phyloP scores from a whole-genome alignment of 2,888 invertebrate genomes.

The Drosophila koepferae region DNA sequence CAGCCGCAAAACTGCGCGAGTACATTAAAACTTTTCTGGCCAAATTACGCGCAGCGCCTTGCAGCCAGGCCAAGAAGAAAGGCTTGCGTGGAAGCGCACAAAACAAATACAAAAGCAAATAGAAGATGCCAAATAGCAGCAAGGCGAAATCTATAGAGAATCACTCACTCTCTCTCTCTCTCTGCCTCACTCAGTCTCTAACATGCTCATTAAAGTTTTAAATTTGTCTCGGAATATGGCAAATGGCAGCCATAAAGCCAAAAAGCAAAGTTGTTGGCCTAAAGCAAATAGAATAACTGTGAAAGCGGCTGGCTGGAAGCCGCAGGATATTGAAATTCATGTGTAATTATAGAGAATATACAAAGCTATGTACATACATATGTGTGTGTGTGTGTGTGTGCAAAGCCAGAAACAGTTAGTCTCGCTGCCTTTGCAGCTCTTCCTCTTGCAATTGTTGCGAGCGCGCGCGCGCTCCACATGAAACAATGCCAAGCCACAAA shows the following conservation, averaged over 20 bases:
- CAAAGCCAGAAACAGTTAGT: conserved; percentile 15
- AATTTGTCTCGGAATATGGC: conserved; percentile 51
- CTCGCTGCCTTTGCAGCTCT: not conserved
- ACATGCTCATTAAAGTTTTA: conserved; percentile 55
- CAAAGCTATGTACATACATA: not conserved
- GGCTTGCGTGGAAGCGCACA: conserved; percentile 31
- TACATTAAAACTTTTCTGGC: conserved; percentile 72
- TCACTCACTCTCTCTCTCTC: not conserved
- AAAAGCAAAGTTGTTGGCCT: conserved; percentile 31
- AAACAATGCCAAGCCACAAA: conserved; percentile 63
- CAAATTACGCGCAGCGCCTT: conserved; percentile 47
- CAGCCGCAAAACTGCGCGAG: conserved; percentile 59
- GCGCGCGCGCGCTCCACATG: conserved; percentile 45
- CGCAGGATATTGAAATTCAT: conserved; percentile 78
- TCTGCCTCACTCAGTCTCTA: not conserved
- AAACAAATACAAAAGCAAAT: conserved; percentile 46
- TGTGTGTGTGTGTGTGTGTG: not conserved
- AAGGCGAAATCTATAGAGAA: conserved; percentile 18
- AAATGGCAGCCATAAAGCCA: conserved; percentile 45
- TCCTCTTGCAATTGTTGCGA: conserved; percentile 9
- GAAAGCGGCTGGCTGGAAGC: conserved; percentile 29
- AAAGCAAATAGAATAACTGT: conserved; percentile 38
- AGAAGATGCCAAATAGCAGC: conserved; percentile 20
- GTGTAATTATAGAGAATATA: conserved; percentile 68
- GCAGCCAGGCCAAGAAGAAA: conserved; percentile 19